Evolutionary conservation across 2,797 vertebrate species (phyloP).

Genomic region (Acipenser ruthenus): DNA sequence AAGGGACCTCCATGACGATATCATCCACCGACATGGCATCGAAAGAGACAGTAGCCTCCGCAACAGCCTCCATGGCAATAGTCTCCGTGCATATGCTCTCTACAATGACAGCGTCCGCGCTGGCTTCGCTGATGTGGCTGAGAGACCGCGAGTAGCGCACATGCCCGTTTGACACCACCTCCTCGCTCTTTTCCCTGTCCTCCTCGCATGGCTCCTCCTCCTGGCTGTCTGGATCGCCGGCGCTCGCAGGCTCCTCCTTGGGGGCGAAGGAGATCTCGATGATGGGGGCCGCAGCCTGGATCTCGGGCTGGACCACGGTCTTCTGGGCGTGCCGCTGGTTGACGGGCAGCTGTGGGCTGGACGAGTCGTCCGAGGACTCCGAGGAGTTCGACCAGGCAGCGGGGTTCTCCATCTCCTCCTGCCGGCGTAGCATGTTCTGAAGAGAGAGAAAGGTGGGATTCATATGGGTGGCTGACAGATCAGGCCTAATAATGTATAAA

Average conservation of each 20-base stretch:
- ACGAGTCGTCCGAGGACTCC: slow-evolving; percentile 88
- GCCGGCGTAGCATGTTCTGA: slow-evolving; percentile 84
- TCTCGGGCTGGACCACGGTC: slow-evolving; percentile 68
- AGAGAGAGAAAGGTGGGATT: neutral
- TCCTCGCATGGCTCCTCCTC: slow-evolving; percentile 36
- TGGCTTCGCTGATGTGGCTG: slow-evolving; percentile 89
- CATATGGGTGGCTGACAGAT: too few relatives aligned
- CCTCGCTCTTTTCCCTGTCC: neutral
- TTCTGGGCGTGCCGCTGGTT: slow-evolving; percentile 60
- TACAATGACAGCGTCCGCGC: slow-evolving; percentile 57
- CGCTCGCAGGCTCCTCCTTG: slow-evolving; percentile 48
- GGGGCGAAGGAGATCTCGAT: slow-evolving; percentile 76
- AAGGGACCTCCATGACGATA: slow-evolving; percentile 34
- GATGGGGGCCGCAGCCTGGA: slow-evolving; percentile 56
- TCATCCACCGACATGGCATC: slow-evolving; percentile 42
- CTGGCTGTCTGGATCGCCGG: slow-evolving; percentile 46
- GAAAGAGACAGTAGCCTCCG: slow-evolving; percentile 18
- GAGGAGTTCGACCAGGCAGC: slow-evolving; percentile 90
- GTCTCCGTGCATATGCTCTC: slow-evolving; percentile 36
- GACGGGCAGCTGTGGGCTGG: slow-evolving; percentile 77
- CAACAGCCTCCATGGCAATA: neutral
- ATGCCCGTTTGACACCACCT: slow-evolving; percentile 52
- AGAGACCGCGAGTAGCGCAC: slow-evolving; percentile 73
- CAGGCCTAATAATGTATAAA: too few relatives aligned
- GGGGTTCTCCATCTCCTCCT: slow-evolving; percentile 83